These are phyloP conservation scores for Actinopyga echinites DNA, from an alignment of 53 echinoderm and acorn worm species.

Conservation along the genomic window DNA sequence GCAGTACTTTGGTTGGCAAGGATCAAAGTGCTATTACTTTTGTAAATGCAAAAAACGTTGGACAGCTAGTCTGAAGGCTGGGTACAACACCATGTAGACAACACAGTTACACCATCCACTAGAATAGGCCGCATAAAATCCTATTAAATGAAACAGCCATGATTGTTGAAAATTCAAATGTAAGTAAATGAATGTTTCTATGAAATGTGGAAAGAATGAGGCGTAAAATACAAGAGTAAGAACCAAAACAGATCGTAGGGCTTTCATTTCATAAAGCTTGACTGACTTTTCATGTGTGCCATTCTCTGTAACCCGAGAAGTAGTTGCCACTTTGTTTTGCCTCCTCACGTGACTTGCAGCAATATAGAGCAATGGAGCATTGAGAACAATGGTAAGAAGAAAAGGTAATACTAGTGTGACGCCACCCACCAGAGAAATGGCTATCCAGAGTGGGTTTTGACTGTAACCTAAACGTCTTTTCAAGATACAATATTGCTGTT, in stretches of 20 bases:
- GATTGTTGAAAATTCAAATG: neutral
- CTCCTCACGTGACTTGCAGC: constrained; percentile 6
- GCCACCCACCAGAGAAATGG: neutral
- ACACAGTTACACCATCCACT: neutral
- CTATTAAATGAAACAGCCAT: neutral
- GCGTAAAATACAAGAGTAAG: neutral
- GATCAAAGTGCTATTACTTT: too few species aligned
- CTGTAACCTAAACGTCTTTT: too few species aligned
- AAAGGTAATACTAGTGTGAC: neutral
- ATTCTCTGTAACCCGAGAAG: neutral
- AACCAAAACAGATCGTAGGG: neutral
- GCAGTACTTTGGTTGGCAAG: too few species aligned
- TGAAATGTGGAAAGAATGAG: neutral
- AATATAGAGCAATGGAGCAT: neutral
- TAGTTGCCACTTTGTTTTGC: neutral
- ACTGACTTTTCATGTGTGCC: too few species aligned
- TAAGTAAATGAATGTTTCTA: neutral
- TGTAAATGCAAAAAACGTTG: neutral
- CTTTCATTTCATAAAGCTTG: constrained; percentile 26
- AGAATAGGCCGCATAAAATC: neutral
- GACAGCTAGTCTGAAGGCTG: neutral
- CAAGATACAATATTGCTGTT: too few species aligned
- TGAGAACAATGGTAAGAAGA: neutral
- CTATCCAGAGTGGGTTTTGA: neutral
- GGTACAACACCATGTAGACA: neutral